Evolutionary conservation across 1,140 invertebrate species (phyloP), one percentile per base, ranked within the genome.

Genomic region (Atta texana): DNA sequence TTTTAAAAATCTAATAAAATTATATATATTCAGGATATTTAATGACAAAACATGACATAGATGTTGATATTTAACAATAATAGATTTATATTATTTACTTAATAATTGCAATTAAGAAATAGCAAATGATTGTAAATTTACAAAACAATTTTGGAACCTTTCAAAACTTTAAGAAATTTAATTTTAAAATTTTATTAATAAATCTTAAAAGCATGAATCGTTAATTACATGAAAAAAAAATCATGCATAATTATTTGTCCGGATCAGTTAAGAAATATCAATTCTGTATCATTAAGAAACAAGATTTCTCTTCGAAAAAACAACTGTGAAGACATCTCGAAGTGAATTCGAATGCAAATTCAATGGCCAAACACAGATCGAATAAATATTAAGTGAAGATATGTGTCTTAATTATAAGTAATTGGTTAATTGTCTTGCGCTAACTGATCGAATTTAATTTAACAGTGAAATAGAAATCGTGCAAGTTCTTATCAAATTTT

Each of bases 361-460:
- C 85, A 85, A 86, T 84, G 85, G 76, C 44, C 87, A 39, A 81
- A 87, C 77, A 88, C 55, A 80, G 82, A 86, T 92, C 77, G 87
- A 89, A 90, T 89, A 91, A 91, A 91, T 91, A 90, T 92, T 92
- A 92, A 92, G 87, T 93, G 87, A 89, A 84, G 82, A 90, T 81
- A 90, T 90, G 91, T 90, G 90, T 92, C 92, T 93, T 93, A 92
- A 93, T 93, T 93, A 93, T 90, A 90, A 44, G 92, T 91, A 92
- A 93, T 92, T 92, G 92, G 90, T 92, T 92, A 93, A 93, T 93
- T 92, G 92, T 92, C 85, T 76, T 87, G 16, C 10, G 77, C 82
- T 90, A 90, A 91, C 91, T 89, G 87, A 92, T 91, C 90, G 77
- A 75, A 61, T 82, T 88, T 71, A 86, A 86, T 63, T 68, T 88